Percentiles rank a stretch among this genome's conserved stretches.
Evolutionary conservation across 2,113 vertebrate species (phyloP).

Genomic region (Ailuropoda melanoleuca): DNA sequence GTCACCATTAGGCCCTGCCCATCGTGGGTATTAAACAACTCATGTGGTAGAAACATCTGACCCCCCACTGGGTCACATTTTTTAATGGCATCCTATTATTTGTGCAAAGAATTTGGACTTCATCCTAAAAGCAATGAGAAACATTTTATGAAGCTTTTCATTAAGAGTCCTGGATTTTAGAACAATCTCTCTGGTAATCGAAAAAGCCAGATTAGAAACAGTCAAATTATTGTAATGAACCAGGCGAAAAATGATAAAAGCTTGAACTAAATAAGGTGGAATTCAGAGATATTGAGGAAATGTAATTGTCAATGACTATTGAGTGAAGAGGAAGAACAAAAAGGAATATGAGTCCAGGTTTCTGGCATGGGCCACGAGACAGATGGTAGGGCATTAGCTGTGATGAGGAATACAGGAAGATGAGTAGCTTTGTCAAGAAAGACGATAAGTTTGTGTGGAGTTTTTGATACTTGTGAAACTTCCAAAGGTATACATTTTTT

Average conservation of each 20-base stretch:
- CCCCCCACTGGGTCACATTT: background rate
- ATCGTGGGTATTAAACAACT: background rate
- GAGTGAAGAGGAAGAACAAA: background rate
- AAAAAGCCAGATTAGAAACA: background rate
- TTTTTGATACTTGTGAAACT: background rate
- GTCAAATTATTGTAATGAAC: background rate
- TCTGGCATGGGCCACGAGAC: background rate
- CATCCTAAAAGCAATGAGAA: constrained; percentile 31
- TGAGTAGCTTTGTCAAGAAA: background rate
- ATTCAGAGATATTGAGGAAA: background rate
- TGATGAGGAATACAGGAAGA: background rate
- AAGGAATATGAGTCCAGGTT: background rate
- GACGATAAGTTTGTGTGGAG: background rate
- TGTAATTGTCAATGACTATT: background rate
- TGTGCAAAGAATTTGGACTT: background rate
- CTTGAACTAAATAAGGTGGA: background rate
- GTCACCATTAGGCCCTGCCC: background rate
- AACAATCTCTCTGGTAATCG: background rate
- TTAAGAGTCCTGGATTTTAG: background rate
- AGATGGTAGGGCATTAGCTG: background rate
- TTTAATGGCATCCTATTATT: background rate
- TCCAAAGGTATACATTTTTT: background rate
- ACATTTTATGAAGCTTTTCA: background rate
- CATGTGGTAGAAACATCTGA: background rate
- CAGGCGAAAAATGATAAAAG: background rate